Evolutionary conservation across 2,113 vertebrate species (phyloP), one percentile per base, ranked within the genome.

Genomic region (Pluvianellus socialis): DNA sequence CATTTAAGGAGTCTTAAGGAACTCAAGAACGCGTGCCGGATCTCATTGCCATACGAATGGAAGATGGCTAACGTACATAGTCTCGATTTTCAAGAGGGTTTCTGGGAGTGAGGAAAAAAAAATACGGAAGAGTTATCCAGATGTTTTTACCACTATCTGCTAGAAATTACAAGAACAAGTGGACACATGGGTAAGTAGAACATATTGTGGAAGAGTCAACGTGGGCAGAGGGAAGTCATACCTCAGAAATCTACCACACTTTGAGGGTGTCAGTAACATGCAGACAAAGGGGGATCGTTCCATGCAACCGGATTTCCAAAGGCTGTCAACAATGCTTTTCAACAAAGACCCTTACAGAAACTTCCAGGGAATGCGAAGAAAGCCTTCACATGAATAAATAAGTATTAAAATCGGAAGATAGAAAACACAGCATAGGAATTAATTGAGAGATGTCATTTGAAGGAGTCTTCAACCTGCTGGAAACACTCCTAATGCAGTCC

Each of bases 401-500:
- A 17, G 56, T 44, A 6, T 58, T 15, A 21, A 42, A 92, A 33
- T 35, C 5, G 22, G 55, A 35, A 23, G 45, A 13, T 10, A 55
- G 32, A 49, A 71, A 56, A 11, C 19, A 33, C 14, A 80, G 27
- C 52, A 6, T 4, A 52, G 35, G 33, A 50, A 35, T 62, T 59
- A 47, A 33, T 81, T 35, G 61, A 50, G 55, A 50, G 38, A 18
- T 45, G 55, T 40, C 40, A 6, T 1, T 58, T 58, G 44, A 14
- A 11, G 12, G 66, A 47, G 15, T 24, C 27, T 40, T 23, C 2
- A 4, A 24, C 14, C 52, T 85, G 56, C 56, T 71, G 68, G 15
- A 73, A 32, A 0, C 2, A 1, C 8, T 17, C 5, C 1, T 40
- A 11, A 13, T 5, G 47, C 75, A 72, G 58, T 5, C 33, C 74